Percentiles rank a stretch among this genome's conserved stretches.
Evolutionary conservation across 2,888 invertebrate species (phyloP).

Genomic region (Sialis lutaria): DNA sequence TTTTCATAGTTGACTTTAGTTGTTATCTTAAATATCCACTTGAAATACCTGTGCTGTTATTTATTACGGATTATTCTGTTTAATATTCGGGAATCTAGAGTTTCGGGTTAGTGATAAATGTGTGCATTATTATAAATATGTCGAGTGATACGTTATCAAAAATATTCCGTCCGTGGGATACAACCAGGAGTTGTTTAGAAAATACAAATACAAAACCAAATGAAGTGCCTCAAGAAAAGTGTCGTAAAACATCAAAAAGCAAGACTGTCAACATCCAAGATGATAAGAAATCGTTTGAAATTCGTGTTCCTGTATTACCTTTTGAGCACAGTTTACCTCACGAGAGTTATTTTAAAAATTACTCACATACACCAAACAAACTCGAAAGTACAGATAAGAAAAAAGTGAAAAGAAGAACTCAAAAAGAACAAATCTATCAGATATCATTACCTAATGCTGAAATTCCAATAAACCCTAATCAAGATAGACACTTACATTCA

Average conservation of each 20-base stretch:
- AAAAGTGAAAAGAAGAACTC: no score
- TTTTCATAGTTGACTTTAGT: constrained; percentile 1
- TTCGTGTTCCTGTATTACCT: no score
- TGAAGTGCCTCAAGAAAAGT: constrained; percentile 5
- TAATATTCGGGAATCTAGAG: not conserved
- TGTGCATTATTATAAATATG: not conserved
- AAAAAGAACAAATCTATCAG: no score
- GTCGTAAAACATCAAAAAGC: not conserved
- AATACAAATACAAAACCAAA: constrained; percentile 39
- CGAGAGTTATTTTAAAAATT: no score
- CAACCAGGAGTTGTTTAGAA: constrained; percentile 23
- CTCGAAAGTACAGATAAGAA: no score
- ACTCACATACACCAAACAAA: no score
- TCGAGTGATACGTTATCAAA: constrained; percentile 2
- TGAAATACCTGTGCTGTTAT: not conserved
- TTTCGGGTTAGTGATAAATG: not conserved
- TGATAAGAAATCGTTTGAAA: no score
- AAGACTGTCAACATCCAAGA: not conserved
- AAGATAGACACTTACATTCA: no score
- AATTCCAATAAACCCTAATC: no score
- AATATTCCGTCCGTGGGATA: constrained; percentile 17
- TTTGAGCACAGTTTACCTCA: no score
- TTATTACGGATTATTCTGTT: not conserved
- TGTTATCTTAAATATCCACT: constrained; percentile 1
- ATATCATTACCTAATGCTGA: no score